These are phyloP conservation scores for Henricia sp. DNA, from an alignment of 53 echinoderm and acorn worm genomes.

Conservation along the genomic window DNA sequence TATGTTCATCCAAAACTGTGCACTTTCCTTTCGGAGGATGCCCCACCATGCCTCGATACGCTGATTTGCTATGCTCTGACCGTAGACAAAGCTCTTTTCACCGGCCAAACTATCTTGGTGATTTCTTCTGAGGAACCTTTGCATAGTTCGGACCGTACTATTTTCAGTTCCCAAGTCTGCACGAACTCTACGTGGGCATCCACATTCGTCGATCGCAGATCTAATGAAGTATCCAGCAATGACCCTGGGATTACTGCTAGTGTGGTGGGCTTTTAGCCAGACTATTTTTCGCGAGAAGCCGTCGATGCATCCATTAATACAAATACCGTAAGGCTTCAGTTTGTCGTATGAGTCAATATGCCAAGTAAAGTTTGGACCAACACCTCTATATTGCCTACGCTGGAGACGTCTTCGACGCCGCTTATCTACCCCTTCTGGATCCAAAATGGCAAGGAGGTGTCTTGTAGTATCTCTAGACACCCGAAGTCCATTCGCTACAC, in stretches of 20 bases:
- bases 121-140: conserved; percentile 25
- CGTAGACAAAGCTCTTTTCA: conserved; percentile 16
- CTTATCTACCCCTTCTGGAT: conserved; percentile 50
- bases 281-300: conserved; percentile 37
- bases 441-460: conserved; percentile 20
- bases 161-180: conserved; percentile 52
- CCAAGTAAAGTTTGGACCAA: conserved; percentile 64
- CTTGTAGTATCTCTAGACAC: conserved; percentile 44
- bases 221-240: conserved; percentile 49
- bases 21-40: conserved; percentile 13
- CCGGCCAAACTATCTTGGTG: conserved; percentile 9
- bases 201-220: not conserved
- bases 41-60: conserved; percentile 27
- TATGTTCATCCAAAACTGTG: conserved; percentile 40
- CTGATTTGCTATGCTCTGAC: conserved; percentile 6
- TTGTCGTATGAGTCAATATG: conserved; percentile 52
- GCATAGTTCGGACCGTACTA: not conserved
- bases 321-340: conserved; percentile 39
- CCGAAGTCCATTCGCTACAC: conserved; percentile 39
- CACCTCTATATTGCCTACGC: conserved; percentile 39
- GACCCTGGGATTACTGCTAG: conserved; percentile 33
- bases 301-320: conserved; percentile 33
- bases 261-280: conserved; percentile 28
- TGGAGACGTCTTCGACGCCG: conserved; percentile 50
- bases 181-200: conserved; percentile 20